A percentile compares a stretch with the other conserved stretches of the same genome.
Conservation (phyloP, 2,888 invertebrate species). For the Sinohyriopsis cumingii region DNA sequence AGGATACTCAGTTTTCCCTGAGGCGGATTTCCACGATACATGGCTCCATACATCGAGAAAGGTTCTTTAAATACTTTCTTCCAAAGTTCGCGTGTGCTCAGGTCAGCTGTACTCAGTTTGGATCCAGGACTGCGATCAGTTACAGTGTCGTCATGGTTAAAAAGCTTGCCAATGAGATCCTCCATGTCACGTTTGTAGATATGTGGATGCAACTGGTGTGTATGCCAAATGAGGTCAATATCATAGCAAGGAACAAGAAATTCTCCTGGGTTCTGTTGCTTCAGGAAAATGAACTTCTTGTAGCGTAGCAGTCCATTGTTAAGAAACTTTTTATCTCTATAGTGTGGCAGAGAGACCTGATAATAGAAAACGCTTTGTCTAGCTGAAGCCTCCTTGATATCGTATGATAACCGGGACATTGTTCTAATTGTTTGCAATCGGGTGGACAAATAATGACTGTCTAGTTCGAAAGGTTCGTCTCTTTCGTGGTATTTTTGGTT, state of each 20-base stretch:
- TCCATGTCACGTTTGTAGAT: conserved; percentile 62
- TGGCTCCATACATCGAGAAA: conserved; percentile 71
- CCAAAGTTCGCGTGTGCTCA: conserved; percentile 72
- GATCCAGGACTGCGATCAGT: conserved; percentile 71
- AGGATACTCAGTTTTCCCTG: conserved; percentile 68
- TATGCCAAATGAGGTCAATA: conserved; percentile 74
- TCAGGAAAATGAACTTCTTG: conserved; percentile 71
- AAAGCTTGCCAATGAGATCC: conserved; percentile 59
- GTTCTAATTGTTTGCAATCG: conserved; percentile 13
- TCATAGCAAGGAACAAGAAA: conserved; percentile 74
- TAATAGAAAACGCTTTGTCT: conserved; percentile 73
- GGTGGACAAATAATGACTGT: conserved; percentile 14
- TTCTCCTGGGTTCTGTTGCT: conserved; percentile 69
- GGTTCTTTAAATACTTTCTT: conserved; percentile 68
- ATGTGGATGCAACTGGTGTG: conserved; percentile 72
- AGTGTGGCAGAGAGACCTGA: conserved; percentile 74
- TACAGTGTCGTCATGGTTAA: conserved; percentile 73
- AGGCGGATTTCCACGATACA: conserved; percentile 73
- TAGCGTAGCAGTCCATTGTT: conserved; percentile 68
- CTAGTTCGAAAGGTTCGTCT: conserved; percentile 50
- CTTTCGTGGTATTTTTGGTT: conserved; percentile 42
- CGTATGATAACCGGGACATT: conserved; percentile 59
- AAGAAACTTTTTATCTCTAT: conserved; percentile 70
- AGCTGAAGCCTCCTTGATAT: conserved; percentile 70
- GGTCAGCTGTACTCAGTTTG: conserved; percentile 71